A percentile compares a stretch with the other conserved stretches of the same genome.
phyloP scores from a whole-genome alignment of 2,113 vertebrate species.

The Grus americana region DNA sequence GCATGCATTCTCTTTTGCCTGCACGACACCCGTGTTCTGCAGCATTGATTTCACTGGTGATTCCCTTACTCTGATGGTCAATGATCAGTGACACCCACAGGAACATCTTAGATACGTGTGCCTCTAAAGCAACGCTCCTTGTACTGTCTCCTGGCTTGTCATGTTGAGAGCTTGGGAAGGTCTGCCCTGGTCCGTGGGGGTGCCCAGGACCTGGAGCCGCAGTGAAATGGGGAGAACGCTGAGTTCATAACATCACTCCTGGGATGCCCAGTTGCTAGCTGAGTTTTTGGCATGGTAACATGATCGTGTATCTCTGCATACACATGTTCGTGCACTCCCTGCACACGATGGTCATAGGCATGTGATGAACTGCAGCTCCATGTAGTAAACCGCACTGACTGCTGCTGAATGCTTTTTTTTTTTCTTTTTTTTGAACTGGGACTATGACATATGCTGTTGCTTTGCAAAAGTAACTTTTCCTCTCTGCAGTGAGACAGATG shows the following conservation, averaged over 20 bases:
- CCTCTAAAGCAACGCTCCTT: accelerated
- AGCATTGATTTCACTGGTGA: background rate
- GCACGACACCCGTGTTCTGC: background rate
- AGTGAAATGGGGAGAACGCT: background rate
- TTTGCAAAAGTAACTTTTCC: background rate
- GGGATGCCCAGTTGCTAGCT: background rate
- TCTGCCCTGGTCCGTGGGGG: background rate
- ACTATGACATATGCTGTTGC: background rate
- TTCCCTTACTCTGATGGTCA: background rate
- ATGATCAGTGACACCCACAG: background rate
- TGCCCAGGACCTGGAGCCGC: accelerated
- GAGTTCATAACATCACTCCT: background rate
- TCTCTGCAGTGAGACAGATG: background rate
- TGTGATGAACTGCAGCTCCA: background rate
- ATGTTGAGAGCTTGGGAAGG: background rate
- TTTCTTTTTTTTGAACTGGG: background rate
- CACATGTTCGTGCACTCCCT: too few relatives aligned
- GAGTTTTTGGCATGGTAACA: background rate
- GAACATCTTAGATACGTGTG: accelerated
- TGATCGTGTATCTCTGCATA: background rate
- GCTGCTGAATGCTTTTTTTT: background rate
- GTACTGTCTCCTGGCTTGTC: accelerated
- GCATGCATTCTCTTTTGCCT: background rate
- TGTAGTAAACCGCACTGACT: background rate
- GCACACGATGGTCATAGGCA: background rate